A percentile compares a stretch with the other conserved stretches of the same genome.
Conservation (phyloP, 2,888 invertebrate genomes). For the Aphrophora alni region DNA sequence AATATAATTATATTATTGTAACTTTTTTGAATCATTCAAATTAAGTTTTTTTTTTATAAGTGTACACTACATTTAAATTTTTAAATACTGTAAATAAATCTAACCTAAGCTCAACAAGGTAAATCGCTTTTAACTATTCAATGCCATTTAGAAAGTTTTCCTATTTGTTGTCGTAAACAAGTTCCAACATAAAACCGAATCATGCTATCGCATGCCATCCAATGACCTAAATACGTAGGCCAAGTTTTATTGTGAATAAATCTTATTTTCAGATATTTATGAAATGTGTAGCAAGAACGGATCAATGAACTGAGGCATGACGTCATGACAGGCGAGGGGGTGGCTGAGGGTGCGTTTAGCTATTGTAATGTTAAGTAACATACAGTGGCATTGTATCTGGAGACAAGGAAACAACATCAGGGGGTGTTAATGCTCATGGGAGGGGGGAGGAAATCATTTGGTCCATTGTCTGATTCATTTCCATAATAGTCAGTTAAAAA, state of each 20-base stretch:
- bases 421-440: background rate
- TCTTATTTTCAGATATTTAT: background rate
- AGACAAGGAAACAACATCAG: background rate
- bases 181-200: background rate
- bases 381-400: background rate
- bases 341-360: background rate
- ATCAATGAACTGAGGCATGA: background rate
- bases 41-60: no score
- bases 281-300: background rate
- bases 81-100: background rate
- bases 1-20: no score
- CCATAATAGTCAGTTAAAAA: background rate
- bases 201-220: background rate
- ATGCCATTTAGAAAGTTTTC: background rate
- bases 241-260: background rate
- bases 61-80: no score
- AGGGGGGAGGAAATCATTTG: no score
- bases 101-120: background rate
- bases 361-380: slow-evolving; percentile 9
- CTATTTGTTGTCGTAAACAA: background rate
- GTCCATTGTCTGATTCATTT: background rate
- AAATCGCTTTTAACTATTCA: no score
- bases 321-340: background rate
- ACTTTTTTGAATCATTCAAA: no score
- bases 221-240: background rate